A percentile compares a stretch with the other conserved stretches of the same genome.
phyloP scores from a whole-genome alignment of 2,113 vertebrate genomes.

The Ibidorhyncha struthersii region DNA sequence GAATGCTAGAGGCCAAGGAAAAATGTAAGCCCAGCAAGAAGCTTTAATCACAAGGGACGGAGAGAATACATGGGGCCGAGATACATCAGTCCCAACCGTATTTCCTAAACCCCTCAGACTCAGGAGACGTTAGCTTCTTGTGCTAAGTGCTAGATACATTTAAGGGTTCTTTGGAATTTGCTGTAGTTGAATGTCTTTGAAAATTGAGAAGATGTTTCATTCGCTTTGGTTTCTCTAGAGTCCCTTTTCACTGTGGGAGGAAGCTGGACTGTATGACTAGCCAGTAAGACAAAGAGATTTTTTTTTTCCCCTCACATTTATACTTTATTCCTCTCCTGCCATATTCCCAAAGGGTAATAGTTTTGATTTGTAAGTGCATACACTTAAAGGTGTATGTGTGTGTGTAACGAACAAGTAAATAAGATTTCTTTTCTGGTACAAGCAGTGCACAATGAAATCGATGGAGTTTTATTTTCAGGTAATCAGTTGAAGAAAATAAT shows the following conservation, averaged over 20 bases:
- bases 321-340: background rate
- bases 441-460: background rate
- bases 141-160: background rate
- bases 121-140: background rate
- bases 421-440: background rate
- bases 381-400: background rate
- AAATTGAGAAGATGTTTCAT: constrained; percentile 22
- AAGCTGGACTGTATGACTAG: background rate
- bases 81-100: background rate
- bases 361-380: background rate
- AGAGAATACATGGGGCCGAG: background rate
- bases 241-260: constrained; percentile 18
- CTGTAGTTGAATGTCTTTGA: constrained; percentile 38
- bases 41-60: constrained; percentile 8
- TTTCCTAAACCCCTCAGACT: background rate
- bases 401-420: background rate
- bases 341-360: background rate
- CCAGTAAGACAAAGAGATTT: background rate
- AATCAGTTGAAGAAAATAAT: background rate
- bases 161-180: constrained; percentile 32
- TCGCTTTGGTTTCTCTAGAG: constrained; percentile 6
- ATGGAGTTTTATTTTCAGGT: background rate
- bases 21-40: constrained; percentile 52
- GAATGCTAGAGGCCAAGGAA: constrained; percentile 38
- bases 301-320: background rate